phyloP scores from a whole-genome alignment of 2,113 vertebrate genomes.

The Anas platyrhynchos region DNA sequence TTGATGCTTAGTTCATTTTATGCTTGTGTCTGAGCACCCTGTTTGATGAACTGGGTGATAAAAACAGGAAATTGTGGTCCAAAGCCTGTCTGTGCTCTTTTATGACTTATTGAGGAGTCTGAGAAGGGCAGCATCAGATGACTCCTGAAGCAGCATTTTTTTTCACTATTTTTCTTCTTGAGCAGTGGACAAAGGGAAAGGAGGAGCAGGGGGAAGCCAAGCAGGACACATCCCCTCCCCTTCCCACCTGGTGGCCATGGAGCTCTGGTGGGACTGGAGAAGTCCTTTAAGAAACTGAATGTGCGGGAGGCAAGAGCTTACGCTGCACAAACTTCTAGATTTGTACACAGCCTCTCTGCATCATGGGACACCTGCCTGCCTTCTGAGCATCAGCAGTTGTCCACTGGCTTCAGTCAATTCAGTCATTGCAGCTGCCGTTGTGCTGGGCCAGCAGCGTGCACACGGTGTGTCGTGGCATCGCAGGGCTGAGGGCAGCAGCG shows the following conservation, averaged over 20 bases:
- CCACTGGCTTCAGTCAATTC: neutral
- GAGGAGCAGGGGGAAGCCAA: neutral
- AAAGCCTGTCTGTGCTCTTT: neutral
- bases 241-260: neutral
- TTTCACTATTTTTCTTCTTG: neutral
- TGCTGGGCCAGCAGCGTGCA: neutral
- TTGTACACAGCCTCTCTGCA: neutral
- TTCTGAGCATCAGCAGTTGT: neutral
- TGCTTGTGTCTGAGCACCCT: neutral
- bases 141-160: neutral
- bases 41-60: neutral
- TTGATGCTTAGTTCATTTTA: neutral
- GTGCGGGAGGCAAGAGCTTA: neutral
- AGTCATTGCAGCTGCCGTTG: neutral
- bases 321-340: neutral
- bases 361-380: neutral
- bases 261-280: neutral
- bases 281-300: neutral
- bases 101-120: neutral
- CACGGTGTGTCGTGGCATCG: rapidly evolving
- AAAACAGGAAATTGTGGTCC: neutral
- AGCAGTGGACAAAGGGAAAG: neutral
- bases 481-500: neutral
- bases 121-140: neutral
- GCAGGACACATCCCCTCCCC: neutral